A percentile compares a stretch with the other conserved stretches of the same genome.
Conservation (phyloP, 2,888 invertebrate genomes). For the Phengaris alcon region DNA sequence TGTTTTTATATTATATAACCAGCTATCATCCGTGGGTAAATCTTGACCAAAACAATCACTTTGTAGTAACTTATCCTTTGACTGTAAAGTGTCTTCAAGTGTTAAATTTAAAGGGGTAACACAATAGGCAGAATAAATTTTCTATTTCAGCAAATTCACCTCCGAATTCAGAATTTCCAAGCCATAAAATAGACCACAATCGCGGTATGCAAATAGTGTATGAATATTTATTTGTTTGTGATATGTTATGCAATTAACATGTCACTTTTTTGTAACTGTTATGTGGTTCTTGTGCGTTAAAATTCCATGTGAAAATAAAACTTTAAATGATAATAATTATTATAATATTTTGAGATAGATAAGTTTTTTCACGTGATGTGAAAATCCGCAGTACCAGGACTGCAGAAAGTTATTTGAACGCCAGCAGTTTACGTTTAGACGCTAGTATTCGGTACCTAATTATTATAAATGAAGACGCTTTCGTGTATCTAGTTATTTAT, state of each 20-base stretch:
- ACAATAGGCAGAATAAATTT: constrained; percentile 14
- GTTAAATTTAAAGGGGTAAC: constrained; percentile 13
- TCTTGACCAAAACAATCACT: background rate
- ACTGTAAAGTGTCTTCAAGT: background rate
- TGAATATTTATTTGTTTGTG: constrained; percentile 19
- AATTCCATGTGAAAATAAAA: background rate
- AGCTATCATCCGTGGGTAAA: background rate
- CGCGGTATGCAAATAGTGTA: background rate
- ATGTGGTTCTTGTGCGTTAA: background rate
- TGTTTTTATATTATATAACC: background rate
- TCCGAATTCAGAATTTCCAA: constrained; percentile 8
- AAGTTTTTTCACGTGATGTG: too few species aligned
- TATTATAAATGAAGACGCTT: too few species aligned
- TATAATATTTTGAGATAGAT: too few species aligned
- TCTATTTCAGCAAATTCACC: constrained; percentile 13
- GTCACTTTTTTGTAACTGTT: background rate
- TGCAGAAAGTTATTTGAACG: too few species aligned
- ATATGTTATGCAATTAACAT: background rate
- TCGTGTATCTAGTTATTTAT: too few species aligned
- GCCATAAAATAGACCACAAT: constrained; percentile 17
- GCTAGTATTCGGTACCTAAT: too few species aligned
- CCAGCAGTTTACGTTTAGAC: too few species aligned
- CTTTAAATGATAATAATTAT: too few species aligned
- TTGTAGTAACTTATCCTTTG: background rate
- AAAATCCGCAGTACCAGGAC: too few species aligned